Percentiles rank a stretch among this genome's conserved stretches.
Conservation (phyloP, 2,888 invertebrate genomes). For the Hyposoter didymator region DNA sequence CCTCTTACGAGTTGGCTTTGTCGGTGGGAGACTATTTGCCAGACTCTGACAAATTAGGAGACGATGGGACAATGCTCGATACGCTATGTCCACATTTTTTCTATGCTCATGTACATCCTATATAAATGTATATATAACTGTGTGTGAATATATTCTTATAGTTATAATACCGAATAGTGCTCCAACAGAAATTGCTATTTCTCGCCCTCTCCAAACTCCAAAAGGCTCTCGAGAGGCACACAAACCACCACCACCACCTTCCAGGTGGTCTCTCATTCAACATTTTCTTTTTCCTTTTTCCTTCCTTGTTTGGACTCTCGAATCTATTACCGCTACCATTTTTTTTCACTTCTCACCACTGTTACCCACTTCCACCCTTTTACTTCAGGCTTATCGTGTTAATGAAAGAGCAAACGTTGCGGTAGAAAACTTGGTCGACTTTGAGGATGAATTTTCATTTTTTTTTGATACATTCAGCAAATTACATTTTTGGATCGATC, state of each 20-base stretch:
- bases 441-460: too few species aligned
- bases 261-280: conserved; percentile 69
- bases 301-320: conserved; percentile 35
- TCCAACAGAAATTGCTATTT: conserved; percentile 66
- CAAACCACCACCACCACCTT: conserved; percentile 45
- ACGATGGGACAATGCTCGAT: conserved; percentile 66
- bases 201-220: conserved; percentile 59
- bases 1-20: conserved; percentile 72
- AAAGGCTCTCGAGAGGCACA: conserved; percentile 56
- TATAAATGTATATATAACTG: conserved; percentile 21
- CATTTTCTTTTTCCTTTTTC: conserved; percentile 20
- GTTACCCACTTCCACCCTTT: not conserved
- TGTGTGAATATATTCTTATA: conserved; percentile 6
- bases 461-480: too few species aligned
- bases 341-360: not conserved
- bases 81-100: conserved; percentile 49
- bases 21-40: conserved; percentile 73
- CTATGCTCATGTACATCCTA: conserved; percentile 12
- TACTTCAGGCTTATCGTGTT: not conserved
- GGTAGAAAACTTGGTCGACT: not conserved
- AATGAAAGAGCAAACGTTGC: not conserved
- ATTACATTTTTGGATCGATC: too few species aligned
- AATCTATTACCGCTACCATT: conserved; percentile 31
- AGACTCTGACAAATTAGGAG: conserved; percentile 78
- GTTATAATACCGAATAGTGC: conserved; percentile 44